Evolutionary conservation across 2,113 vertebrate genomes (phyloP).

Genomic region (Pipra filicauda): DNA sequence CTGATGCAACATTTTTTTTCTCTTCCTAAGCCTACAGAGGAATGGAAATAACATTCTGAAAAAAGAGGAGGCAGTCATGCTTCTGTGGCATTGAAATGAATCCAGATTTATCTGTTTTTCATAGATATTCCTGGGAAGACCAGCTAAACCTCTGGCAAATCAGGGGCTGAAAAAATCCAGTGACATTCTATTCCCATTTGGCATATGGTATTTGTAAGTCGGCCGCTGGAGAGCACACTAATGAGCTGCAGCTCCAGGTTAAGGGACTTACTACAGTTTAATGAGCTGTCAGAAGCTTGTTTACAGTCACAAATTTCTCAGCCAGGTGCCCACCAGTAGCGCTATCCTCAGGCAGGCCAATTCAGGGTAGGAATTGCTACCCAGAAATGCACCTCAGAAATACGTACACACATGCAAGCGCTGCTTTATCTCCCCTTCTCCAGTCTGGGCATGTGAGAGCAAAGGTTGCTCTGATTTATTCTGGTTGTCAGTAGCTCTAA

Average conservation of each 20-base stretch:
- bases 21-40: neutral
- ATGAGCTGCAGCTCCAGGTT: conserved; percentile 27
- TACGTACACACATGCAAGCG: neutral
- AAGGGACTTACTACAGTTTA: neutral
- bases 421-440: neutral
- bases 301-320: conserved; percentile 41
- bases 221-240: conserved; percentile 23
- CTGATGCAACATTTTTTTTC: neutral
- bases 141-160: conserved; percentile 19
- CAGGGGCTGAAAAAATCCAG: neutral
- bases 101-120: conserved; percentile 23
- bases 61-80: neutral
- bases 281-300: conserved; percentile 38
- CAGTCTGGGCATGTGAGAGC: neutral
- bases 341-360: neutral
- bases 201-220: neutral
- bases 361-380: neutral
- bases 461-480: neutral
- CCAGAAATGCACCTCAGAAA: neutral
- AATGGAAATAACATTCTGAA: conserved; percentile 10
- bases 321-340: neutral
- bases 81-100: conserved; percentile 15
- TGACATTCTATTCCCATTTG: neutral
- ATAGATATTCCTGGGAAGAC: conserved; percentile 8
- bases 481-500: neutral